A percentile compares a stretch with the other conserved stretches of the same genome.
phyloP scores from a whole-genome alignment of 2,888 invertebrate species.

The Drosophila borealis region DNA sequence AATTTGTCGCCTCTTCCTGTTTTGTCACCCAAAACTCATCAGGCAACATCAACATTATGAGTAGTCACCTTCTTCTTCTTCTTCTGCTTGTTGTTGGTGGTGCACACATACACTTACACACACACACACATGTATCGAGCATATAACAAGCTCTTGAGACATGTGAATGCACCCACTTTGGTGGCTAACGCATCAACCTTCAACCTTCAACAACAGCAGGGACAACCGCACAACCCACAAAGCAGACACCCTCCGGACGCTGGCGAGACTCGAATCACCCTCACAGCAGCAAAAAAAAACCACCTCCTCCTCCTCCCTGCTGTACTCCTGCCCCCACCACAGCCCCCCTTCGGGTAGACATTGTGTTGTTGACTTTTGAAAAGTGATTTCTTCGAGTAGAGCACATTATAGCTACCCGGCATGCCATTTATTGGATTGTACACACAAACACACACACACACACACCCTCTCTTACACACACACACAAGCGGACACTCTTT shows the following conservation, averaged over 20 bases:
- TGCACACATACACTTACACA: slow-evolving; percentile 26
- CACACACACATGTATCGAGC: slow-evolving; percentile 72
- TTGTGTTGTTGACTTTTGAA: slow-evolving; percentile 77
- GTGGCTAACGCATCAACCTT: slow-evolving; percentile 69
- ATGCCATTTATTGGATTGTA: slow-evolving; percentile 77
- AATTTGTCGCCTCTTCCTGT: slow-evolving; percentile 75
- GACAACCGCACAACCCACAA: slow-evolving; percentile 59
- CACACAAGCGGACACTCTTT: background rate
- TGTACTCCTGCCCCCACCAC: background rate
- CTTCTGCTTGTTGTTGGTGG: slow-evolving; percentile 27
- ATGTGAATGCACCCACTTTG: slow-evolving; percentile 84
- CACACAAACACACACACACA: slow-evolving; percentile 11
- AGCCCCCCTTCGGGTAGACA: slow-evolving; percentile 30
- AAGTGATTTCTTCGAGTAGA: slow-evolving; percentile 78
- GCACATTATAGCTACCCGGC: slow-evolving; percentile 77
- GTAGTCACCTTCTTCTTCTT: slow-evolving; percentile 31
- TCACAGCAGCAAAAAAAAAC: slow-evolving; percentile 6
- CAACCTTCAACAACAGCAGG: slow-evolving; percentile 36
- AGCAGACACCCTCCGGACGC: slow-evolving; percentile 57
- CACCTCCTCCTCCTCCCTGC: background rate
- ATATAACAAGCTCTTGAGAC: slow-evolving; percentile 84
- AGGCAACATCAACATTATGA: slow-evolving; percentile 64
- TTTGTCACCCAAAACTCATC: slow-evolving; percentile 78
- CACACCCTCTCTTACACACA: background rate
- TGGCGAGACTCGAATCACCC: slow-evolving; percentile 36